Evolutionary conservation across 2,888 invertebrate genomes (phyloP).

Genomic region (Hylaea fasciaria): DNA sequence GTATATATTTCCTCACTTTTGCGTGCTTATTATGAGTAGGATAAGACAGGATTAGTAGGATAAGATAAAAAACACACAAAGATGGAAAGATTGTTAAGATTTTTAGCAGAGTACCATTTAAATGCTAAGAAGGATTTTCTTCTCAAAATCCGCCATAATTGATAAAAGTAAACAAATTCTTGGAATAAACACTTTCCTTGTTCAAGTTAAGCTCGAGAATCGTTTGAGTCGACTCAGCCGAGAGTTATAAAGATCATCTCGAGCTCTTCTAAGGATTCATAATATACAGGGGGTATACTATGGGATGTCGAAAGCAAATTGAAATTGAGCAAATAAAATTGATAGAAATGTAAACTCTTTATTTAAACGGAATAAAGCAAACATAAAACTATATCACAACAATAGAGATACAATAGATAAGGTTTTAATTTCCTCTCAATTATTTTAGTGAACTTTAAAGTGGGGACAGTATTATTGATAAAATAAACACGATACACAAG

Average conservation of each 20-base stretch:
- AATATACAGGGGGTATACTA: slow-evolving; percentile 3
- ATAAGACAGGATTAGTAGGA: no score
- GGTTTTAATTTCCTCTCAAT: no score
- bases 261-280: slow-evolving; percentile 48
- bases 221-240: slow-evolving; percentile 51
- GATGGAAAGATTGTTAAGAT: background rate
- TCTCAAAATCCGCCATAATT: background rate
- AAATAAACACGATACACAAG: no score
- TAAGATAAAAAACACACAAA: background rate
- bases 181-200: slow-evolving; percentile 41
- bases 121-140: no score
- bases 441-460: no score
- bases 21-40: no score
- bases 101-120: no score
- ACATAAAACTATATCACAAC: no score
- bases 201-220: slow-evolving; percentile 45
- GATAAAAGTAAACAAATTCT: slow-evolving; percentile 9
- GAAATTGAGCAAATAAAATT: background rate
- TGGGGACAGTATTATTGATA: no score
- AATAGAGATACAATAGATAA: no score
- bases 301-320: background rate
- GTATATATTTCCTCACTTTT: no score
- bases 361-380: no score
- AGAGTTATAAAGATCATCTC: slow-evolving; percentile 61
- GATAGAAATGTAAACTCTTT: background rate